Conservation (phyloP, 2,797 vertebrate genomes). For the Parauchenoglanis ngamensis region DNA sequence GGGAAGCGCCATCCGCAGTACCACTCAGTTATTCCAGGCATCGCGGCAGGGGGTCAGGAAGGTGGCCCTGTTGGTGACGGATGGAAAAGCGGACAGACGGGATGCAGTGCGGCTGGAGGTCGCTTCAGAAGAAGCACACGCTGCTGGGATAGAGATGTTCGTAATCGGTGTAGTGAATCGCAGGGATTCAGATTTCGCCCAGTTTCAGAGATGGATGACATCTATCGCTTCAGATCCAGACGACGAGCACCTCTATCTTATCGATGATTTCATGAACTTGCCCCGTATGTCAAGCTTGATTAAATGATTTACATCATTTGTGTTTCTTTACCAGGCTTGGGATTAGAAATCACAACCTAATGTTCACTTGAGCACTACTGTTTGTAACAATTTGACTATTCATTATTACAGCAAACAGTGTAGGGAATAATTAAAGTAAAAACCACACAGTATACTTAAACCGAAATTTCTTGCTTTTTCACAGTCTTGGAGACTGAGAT, state of each 20-base stretch:
- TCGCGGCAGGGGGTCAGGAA: conserved; percentile 73
- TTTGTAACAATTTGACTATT: neutral
- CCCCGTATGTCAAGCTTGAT: conserved; percentile 60
- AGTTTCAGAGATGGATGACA: conserved; percentile 79
- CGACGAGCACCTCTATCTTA: conserved; percentile 78
- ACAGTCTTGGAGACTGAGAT: conserved; percentile 78
- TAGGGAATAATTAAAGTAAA: neutral
- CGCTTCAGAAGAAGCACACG: conserved; percentile 68
- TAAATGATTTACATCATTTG: neutral
- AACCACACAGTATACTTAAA: neutral
- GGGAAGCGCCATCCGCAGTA: conserved; percentile 77
- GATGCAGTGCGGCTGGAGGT: conserved; percentile 71
- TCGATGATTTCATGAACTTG: conserved; percentile 77
- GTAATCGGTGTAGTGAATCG: conserved; percentile 79
- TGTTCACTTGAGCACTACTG: neutral
- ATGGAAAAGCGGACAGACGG: conserved; percentile 76
- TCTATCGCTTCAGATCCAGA: conserved; percentile 81
- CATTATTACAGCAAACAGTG: neutral
- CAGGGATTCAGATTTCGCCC: conserved; percentile 68
- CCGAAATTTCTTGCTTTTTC: neutral
- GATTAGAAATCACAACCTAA: neutral
- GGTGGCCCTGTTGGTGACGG: conserved; percentile 81
- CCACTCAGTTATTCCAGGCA: conserved; percentile 71
- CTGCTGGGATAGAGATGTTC: conserved; percentile 75
- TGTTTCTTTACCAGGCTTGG: neutral